Evolutionary conservation across 2,797 vertebrate genomes (phyloP).

Genomic region (Pseudochirops corinnae): DNA sequence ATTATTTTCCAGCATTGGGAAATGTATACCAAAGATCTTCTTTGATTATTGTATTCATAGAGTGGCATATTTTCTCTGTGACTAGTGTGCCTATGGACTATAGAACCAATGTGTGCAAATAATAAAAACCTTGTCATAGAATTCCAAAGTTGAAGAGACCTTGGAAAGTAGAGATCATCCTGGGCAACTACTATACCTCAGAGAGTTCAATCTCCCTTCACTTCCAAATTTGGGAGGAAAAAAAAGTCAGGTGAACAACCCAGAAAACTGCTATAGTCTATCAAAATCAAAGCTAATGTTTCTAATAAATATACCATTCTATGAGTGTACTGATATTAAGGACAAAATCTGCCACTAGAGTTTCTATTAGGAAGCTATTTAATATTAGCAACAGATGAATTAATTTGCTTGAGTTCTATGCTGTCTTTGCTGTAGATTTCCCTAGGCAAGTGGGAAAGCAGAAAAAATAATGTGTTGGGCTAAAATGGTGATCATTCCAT

Average conservation of each 20-base stretch:
- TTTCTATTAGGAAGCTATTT: background rate
- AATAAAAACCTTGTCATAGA: background rate
- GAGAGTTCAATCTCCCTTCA: too few relatives aligned
- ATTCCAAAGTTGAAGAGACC: background rate
- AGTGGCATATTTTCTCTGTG: background rate
- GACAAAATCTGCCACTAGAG: background rate
- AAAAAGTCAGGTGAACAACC: background rate
- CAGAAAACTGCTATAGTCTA: background rate
- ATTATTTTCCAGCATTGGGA: background rate
- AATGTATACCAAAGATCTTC: background rate
- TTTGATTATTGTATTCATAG: background rate
- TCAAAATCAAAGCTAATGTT: background rate
- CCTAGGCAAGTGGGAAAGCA: background rate
- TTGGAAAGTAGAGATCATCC: background rate
- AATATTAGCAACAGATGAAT: background rate
- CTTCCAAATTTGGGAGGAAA: background rate
- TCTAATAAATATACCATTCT: background rate
- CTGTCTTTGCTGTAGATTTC: background rate
- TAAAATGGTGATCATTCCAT: too few relatives aligned
- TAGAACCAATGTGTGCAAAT: background rate
- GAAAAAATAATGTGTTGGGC: background rate
- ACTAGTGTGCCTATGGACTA: background rate
- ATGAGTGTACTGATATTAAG: background rate
- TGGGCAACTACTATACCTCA: background rate
- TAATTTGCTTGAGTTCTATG: background rate